Evolutionary conservation across 2,797 vertebrate genomes (phyloP).

Genomic region (Eulemur coronatus): DNA sequence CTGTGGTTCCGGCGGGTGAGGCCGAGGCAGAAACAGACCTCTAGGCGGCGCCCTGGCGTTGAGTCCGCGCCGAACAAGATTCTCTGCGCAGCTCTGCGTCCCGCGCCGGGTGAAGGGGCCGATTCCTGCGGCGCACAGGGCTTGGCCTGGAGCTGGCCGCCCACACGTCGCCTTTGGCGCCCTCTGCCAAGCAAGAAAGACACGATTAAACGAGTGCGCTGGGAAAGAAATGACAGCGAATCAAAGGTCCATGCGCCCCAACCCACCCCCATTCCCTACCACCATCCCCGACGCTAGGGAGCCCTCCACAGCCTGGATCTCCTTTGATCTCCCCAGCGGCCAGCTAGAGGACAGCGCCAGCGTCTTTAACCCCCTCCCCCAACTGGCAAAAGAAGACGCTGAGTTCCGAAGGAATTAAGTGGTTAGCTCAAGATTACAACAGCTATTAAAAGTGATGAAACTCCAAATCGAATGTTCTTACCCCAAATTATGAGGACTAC

Average conservation of each 20-base stretch:
- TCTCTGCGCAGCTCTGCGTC: slow-evolving; percentile 60
- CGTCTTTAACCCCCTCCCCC: neutral
- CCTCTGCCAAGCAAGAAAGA: slow-evolving; percentile 76
- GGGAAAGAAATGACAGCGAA: slow-evolving; percentile 6
- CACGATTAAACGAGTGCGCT: slow-evolving; percentile 50
- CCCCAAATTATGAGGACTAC: neutral
- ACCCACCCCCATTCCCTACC: neutral
- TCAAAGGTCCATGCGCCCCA: neutral
- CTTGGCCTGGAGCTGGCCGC: slow-evolving; percentile 60
- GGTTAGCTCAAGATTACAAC: neutral
- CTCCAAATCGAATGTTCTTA: neutral
- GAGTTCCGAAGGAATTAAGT: neutral
- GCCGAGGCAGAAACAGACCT: slow-evolving; percentile 78
- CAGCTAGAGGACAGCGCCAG: neutral
- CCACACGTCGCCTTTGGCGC: slow-evolving; percentile 63
- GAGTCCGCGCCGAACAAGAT: slow-evolving; percentile 68
- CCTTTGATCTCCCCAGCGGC: slow-evolving; percentile 43
- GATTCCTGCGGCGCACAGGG: slow-evolving; percentile 50
- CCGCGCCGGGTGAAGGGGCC: neutral
- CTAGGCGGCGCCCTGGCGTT: slow-evolving; percentile 88
- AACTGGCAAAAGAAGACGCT: neutral
- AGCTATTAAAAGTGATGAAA: neutral
- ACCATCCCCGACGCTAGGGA: neutral
- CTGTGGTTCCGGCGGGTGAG: slow-evolving; percentile 59
- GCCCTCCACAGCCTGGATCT: neutral